Evolutionary conservation across 2,888 invertebrate genomes (phyloP).

Genomic region (Epicampocera succincta): DNA sequence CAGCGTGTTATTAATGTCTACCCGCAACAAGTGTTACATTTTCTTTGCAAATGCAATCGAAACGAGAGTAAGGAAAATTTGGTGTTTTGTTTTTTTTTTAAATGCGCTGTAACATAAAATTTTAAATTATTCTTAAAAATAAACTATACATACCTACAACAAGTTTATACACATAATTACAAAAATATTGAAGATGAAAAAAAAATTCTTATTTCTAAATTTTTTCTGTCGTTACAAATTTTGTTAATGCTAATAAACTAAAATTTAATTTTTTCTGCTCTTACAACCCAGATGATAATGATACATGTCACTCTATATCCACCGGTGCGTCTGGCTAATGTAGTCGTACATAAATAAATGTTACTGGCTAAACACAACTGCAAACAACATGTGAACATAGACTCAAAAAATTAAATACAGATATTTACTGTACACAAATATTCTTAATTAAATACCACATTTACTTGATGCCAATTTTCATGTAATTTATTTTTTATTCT

Average conservation of each 20-base stretch:
- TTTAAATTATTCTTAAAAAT: constrained; percentile 11
- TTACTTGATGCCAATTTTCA: too few relatives aligned
- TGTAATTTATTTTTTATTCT: too few relatives aligned
- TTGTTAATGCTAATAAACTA: constrained; percentile 7
- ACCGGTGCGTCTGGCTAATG: too few relatives aligned
- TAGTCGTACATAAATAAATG: too few relatives aligned
- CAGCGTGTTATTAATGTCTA: neutral
- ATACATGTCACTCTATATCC: neutral
- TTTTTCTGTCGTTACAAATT: neutral
- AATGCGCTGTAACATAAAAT: constrained; percentile 11
- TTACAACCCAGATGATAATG: neutral
- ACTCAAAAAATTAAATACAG: too few relatives aligned
- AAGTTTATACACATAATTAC: constrained; percentile 13
- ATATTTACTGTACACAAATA: too few relatives aligned
- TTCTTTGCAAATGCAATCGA: neutral
- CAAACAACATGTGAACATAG: neutral
- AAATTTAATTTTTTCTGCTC: neutral
- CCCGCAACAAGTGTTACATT: neutral
- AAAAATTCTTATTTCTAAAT: neutral
- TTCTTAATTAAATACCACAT: too few relatives aligned
- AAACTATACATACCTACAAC: constrained; percentile 16
- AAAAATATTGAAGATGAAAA: constrained; percentile 30
- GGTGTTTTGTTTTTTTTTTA: neutral
- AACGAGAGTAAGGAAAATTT: neutral
- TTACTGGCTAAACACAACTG: too few relatives aligned